Evolutionary conservation across 2,113 vertebrate genomes (phyloP).

Genomic region (Herpetotheres cachinnans): DNA sequence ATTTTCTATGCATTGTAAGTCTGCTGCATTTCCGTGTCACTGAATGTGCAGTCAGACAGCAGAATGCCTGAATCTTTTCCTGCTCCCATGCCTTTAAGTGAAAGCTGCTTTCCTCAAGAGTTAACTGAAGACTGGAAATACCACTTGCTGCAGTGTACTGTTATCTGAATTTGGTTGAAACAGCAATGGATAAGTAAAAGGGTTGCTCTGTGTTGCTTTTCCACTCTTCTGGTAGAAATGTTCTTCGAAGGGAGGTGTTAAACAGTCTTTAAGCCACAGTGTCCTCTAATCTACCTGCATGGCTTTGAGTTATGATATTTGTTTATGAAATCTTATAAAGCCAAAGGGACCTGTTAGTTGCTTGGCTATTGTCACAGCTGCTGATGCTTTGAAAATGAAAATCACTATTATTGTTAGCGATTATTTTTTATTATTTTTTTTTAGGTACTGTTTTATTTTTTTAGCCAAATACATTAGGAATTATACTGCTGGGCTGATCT

Average conservation of each 20-base stretch:
- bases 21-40: background rate
- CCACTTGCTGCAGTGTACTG: background rate
- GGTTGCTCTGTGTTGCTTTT: background rate
- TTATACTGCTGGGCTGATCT: background rate
- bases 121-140: background rate
- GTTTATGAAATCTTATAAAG: background rate
- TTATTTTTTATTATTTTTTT: background rate
- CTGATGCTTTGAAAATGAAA: background rate
- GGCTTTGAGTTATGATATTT: background rate
- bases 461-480: background rate
- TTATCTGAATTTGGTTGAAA: background rate
- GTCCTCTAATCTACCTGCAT: background rate
- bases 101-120: background rate
- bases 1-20: background rate
- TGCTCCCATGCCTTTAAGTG: background rate
- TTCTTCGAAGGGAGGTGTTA: background rate
- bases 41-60: background rate
- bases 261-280: background rate
- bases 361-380: background rate
- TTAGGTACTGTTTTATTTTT: background rate
- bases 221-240: background rate
- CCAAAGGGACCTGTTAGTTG: background rate
- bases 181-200: background rate
- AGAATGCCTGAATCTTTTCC: background rate
- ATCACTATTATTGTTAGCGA: background rate